Evolutionary conservation across 2,888 invertebrate genomes (phyloP), one percentile per base, ranked within the genome.

Genomic region (Mechanitis messenoides): DNA sequence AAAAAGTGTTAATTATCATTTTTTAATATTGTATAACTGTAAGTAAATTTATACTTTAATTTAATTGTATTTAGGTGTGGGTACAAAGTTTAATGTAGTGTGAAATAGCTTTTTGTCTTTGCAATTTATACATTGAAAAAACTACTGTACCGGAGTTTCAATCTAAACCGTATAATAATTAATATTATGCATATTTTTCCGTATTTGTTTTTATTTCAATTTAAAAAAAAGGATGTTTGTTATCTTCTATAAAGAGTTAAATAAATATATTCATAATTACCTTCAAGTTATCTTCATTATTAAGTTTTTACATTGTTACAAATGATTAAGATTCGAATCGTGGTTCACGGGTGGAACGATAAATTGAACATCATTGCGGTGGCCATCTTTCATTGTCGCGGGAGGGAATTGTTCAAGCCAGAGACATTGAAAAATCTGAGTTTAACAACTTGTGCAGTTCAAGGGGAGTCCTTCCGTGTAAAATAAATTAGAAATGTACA

Each of bases 1-100:
- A 84, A 42, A 42, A 42, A 87, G 87, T 87, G 77, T 62, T 69
- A 68, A 60, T 64, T 46, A 63, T 56, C 47, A 62, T 9, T 50
- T 50, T 50, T 31, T 11, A 50, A 50, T 47, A 31, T 50, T 20
- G 20, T 50, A 9, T 31, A 28, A 50, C 50, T 6, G 28, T 50
- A 50, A 31, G 31, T 31, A 31, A 31, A 50, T 4, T n/a, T n/a
- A 50, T 9, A 42, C 42, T 42, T 42, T 42, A 42, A 9, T 42
- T 42, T 42, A 42, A 42, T 42, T 42, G 42, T 4, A 42, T 7
- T 42, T 9, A 42, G 42, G 42, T 42, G 20, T 20, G 20, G 20
- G 20, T 20, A 20, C 20, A 20, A 20, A 20, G 20, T 20, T 20
- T 20, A 20, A 20, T 20, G 20, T 20, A 20, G 20, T 20, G 20